Evolutionary conservation across 2,797 vertebrate genomes (phyloP).

Genomic region (Siniperca undulata): DNA sequence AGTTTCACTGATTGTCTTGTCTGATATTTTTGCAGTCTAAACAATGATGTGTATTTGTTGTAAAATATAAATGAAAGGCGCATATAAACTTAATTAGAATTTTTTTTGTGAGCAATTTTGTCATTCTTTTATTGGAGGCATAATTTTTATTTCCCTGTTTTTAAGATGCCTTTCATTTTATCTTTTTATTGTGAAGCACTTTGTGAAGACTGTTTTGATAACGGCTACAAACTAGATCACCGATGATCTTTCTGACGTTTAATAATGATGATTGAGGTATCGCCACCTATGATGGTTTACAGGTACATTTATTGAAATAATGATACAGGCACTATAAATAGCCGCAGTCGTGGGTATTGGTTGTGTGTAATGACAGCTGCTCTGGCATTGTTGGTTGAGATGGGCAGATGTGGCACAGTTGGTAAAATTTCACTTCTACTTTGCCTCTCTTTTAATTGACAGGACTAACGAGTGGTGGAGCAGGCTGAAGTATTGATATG

Average conservation of each 20-base stretch:
- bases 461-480: not conserved
- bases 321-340: slow-evolving; percentile 39
- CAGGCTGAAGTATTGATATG: not conserved
- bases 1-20: not conserved
- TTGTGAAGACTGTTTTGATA: not conserved
- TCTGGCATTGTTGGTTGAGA: not conserved
- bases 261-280: slow-evolving; percentile 2
- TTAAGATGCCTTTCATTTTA: not conserved
- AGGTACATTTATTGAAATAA: slow-evolving; percentile 31
- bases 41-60: not conserved
- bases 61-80: not conserved
- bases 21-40: not conserved
- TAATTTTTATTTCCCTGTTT: not conserved
- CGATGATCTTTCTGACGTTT: slow-evolving; percentile 7
- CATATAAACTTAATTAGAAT: not conserved
- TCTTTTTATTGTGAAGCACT: not conserved
- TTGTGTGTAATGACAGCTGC: slow-evolving; percentile 8
- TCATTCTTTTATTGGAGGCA: not conserved
- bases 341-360: slow-evolving; percentile 12
- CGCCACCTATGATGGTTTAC: slow-evolving; percentile 8
- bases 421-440: not conserved
- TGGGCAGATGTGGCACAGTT: not conserved
- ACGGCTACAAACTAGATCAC: not conserved
- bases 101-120: not conserved
- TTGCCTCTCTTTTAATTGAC: not conserved